phyloP scores from a whole-genome alignment of 2,797 vertebrate species.

The Pelobates cultripes region DNA sequence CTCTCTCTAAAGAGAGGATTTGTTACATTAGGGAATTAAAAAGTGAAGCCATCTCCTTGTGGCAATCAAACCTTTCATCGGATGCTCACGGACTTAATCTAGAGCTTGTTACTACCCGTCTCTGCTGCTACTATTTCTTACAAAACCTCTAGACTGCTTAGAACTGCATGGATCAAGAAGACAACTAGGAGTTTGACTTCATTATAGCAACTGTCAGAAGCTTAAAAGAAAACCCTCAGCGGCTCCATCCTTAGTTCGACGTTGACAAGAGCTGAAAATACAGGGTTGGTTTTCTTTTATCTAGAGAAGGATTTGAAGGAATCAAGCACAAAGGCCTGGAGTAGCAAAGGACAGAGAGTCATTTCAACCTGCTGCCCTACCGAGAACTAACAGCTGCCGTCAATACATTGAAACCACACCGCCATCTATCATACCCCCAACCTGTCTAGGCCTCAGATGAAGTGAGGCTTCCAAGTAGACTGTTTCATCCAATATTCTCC shows the following conservation, averaged over 20 bases:
- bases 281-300: neutral
- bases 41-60: slow-evolving; percentile 16
- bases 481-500: neutral
- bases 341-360: neutral
- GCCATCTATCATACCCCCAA: slow-evolving; percentile 33
- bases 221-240: neutral
- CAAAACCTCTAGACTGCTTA: neutral
- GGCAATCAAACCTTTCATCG: slow-evolving; percentile 40
- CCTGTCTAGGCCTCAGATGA: slow-evolving; percentile 5
- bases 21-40: slow-evolving; percentile 42
- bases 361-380: slow-evolving; percentile 46
- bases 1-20: slow-evolving; percentile 33
- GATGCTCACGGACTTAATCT: slow-evolving; percentile 28
- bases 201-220: neutral
- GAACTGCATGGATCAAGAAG: neutral
- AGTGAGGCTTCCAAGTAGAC: neutral
- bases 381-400: slow-evolving; percentile 40
- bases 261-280: neutral
- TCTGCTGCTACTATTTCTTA: neutral
- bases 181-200: neutral
- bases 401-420: slow-evolving; percentile 27
- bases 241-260: neutral
- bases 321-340: neutral
- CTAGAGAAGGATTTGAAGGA: neutral
- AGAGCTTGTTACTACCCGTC: slow-evolving; percentile 29